A percentile compares a stretch with the other conserved stretches of the same genome.
These are phyloP conservation scores for Orchesella cincta DNA, from an alignment of 1,140 invertebrate genomes.

Conservation along the genomic window DNA sequence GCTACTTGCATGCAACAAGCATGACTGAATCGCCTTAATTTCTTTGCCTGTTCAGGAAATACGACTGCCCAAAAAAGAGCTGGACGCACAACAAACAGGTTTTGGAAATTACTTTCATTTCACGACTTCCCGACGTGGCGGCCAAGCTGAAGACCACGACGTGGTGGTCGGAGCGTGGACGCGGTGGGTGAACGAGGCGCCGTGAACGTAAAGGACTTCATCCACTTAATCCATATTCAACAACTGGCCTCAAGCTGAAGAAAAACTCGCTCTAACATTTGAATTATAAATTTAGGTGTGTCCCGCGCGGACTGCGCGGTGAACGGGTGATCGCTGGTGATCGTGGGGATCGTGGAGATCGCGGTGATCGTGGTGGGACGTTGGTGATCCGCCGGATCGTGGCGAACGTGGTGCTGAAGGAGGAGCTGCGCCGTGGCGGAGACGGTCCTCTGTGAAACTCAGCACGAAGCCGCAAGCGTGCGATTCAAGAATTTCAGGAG, in stretches of 20 bases:
- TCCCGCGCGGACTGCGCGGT: conserved; percentile 54
- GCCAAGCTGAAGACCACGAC: conserved; percentile 64
- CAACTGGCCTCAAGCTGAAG: too few relatives aligned
- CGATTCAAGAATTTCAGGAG: too few relatives aligned
- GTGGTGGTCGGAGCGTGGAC: conserved; percentile 59
- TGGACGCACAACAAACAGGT: conserved; percentile 82
- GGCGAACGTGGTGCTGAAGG: conserved; percentile 50
- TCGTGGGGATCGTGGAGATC: conserved; percentile 42
- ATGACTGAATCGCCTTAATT: background rate
- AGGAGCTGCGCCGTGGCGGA: too few relatives aligned
- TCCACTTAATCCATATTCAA: too few relatives aligned
- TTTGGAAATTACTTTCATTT: conserved; percentile 86
- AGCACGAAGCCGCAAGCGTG: too few relatives aligned
- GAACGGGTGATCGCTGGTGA: conserved; percentile 53
- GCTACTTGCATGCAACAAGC: background rate
- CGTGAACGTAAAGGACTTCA: too few relatives aligned
- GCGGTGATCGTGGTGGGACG: conserved; percentile 30
- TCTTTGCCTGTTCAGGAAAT: conserved; percentile 52
- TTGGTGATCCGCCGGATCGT: too few relatives aligned
- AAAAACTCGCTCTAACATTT: too few relatives aligned
- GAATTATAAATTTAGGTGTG: too few relatives aligned
- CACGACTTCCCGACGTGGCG: conserved; percentile 73
- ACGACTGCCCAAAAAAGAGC: conserved; percentile 82
- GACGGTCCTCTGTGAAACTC: too few relatives aligned
- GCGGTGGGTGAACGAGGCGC: too few relatives aligned